Evolutionary conservation across 1,140 invertebrate genomes (phyloP), one percentile per base, ranked within the genome.

Genomic region (Drosophila aff.): DNA sequence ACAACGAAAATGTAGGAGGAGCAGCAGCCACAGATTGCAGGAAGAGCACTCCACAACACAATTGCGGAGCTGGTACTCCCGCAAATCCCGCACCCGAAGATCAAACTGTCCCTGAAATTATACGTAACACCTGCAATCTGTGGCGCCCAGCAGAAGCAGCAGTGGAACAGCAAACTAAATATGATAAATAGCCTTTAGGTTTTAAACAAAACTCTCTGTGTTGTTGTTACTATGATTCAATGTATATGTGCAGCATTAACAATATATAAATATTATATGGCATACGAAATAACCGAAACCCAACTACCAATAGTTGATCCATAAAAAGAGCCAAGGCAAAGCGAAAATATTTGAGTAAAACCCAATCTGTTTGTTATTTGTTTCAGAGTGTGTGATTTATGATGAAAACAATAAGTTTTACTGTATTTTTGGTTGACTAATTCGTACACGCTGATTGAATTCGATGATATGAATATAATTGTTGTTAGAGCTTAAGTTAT

Each of bases 21-120:
- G 40, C 38, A 52, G 31, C n/a, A 21, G 49, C 16, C 44, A 55
- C 60, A 82, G 75, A 63, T 72, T 79, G 62, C 76, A 77, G 77
- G 59, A 44, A n/a, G 26, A 31, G 65, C 40, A 47, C 58, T 62
- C 38, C 58, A 81, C 72, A 63, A 49, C 61, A 49, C 47, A 59
- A 72, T 90, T 82, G 75, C 53, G 85, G 85, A 90, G 85, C 85
- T 89, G 85, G 85, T 84, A 79, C 85, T 89, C 85, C 85, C 85
- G 85, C 58, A 76, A 63, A 55, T 47, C 53, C 26, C 57, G 7
- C 28, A 28, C 63, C 53, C 57, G 31, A 40, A 50, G 16, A 63
- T 36, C 46, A 33, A 16, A n/a, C 21, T 11, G 0, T 40, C 61
- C 65, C 44, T 26, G n/a, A 40, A 31, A 49, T 23, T 7, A 11